phyloP scores from a whole-genome alignment of 2,797 vertebrate genomes.

The Cygnus olor region DNA sequence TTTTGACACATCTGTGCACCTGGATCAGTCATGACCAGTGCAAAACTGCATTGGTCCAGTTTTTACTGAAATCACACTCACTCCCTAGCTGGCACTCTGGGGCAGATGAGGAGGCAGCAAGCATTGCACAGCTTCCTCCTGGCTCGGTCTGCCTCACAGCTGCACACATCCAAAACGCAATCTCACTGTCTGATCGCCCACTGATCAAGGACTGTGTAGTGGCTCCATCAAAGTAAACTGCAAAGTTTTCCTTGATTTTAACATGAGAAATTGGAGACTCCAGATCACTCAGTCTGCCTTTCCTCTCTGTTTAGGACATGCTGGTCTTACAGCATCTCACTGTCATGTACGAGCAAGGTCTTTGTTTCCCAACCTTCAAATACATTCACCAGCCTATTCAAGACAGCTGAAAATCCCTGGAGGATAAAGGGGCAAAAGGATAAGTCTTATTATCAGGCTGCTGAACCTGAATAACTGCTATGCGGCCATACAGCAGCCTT shows the following conservation, averaged over 20 bases:
- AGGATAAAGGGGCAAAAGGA: neutral
- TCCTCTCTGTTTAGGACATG: neutral
- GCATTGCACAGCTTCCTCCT: neutral
- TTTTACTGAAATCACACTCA: neutral
- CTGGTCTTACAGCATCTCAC: neutral
- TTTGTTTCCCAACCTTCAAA: neutral
- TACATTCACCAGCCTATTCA: neutral
- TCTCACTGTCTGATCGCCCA: neutral
- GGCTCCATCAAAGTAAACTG: neutral
- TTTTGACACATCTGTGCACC: neutral
- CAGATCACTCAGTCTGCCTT: neutral
- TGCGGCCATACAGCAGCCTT: neutral
- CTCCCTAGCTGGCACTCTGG: neutral
- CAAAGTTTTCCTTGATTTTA: neutral
- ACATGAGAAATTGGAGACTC: neutral
- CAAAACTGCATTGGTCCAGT: neutral
- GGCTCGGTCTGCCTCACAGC: neutral
- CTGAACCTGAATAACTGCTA: neutral
- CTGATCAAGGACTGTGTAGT: neutral
- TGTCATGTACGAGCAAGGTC: neutral
- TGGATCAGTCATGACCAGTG: neutral
- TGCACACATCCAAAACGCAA: neutral
- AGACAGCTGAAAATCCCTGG: neutral
- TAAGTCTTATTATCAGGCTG: neutral
- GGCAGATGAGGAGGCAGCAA: neutral